Percentiles rank a stretch among this genome's conserved stretches.
Evolutionary conservation across 2,797 vertebrate genomes (phyloP).

Genomic region (Kryptolebias ocellatus): DNA sequence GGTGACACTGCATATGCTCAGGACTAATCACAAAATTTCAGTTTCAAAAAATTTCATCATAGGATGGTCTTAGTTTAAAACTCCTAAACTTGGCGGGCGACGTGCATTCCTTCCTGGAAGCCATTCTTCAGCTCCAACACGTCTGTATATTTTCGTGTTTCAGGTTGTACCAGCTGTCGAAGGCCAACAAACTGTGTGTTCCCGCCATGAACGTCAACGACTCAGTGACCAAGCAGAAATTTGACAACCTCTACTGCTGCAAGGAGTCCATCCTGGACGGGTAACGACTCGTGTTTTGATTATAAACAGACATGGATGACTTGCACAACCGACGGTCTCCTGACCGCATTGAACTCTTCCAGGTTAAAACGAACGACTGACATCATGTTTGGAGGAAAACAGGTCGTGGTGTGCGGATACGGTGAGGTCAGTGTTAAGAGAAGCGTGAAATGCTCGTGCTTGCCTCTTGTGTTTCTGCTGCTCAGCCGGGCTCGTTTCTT

Average conservation of each 20-base stretch:
- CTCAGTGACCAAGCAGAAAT: conserved; percentile 95
- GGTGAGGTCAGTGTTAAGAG: conserved; percentile 86
- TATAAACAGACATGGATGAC: background rate
- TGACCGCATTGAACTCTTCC: conserved; percentile 29
- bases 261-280: conserved; percentile 93
- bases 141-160: background rate
- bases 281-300: conserved; percentile 68
- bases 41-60: no score
- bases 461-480: background rate
- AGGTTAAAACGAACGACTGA: conserved; percentile 92
- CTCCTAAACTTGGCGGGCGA: no score
- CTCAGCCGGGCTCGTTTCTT: background rate
- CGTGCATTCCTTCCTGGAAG: no score
- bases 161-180: conserved; percentile 92
- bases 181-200: conserved; percentile 88
- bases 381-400: conserved; percentile 94
- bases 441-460: background rate
- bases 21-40: no score
- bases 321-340: background rate
- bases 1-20: no score
- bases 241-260: conserved; percentile 95
- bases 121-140: background rate
- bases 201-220: conserved; percentile 95
- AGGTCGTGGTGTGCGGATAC: conserved; percentile 90
- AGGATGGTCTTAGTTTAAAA: no score